These are phyloP conservation scores for Matsumyia berberina DNA, from an alignment of 2,888 invertebrate species.

Conservation along the genomic window DNA sequence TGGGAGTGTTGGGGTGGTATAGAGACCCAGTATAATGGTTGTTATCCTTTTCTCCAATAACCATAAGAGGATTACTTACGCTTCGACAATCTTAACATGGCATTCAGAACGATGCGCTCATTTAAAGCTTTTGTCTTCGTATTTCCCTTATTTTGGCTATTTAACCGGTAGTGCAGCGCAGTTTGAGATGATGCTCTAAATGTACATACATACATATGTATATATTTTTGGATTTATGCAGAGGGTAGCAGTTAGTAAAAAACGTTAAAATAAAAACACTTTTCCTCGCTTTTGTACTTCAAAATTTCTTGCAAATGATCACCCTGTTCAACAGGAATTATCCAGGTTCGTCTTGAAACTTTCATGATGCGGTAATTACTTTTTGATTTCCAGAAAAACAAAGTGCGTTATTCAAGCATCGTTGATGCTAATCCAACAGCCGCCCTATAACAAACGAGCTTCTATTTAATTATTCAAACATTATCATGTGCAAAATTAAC, in stretches of 20 bases:
- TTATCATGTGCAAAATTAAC: slow-evolving; percentile 58
- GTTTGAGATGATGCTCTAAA: not conserved
- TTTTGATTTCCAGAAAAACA: slow-evolving; percentile 28
- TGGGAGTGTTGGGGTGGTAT: slow-evolving; percentile 44
- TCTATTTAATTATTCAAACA: slow-evolving; percentile 68
- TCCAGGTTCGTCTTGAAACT: slow-evolving; percentile 13
- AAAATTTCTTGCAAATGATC: not conserved
- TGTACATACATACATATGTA: not conserved
- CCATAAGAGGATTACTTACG: slow-evolving; percentile 74
- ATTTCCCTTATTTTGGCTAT: slow-evolving; percentile 38
- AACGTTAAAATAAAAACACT: not conserved
- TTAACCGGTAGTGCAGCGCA: slow-evolving; percentile 6
- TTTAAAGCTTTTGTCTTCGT: slow-evolving; percentile 37
- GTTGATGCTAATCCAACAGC: slow-evolving; percentile 18
- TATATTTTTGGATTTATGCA: too few relatives aligned
- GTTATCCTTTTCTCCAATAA: slow-evolving; percentile 73
- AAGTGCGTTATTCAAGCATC: not conserved
- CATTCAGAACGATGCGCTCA: slow-evolving; percentile 61
- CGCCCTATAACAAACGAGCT: slow-evolving; percentile 27
- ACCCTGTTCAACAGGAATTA: slow-evolving; percentile 6
- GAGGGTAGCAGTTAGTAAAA: too few relatives aligned
- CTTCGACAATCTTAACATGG: slow-evolving; percentile 62
- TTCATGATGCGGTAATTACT: slow-evolving; percentile 33
- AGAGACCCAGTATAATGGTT: slow-evolving; percentile 53
- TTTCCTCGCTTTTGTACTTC: not conserved